Base-by-base conservation (phyloP, 92 coral and sea anemone species). In the Pocillopora meandrina region DNA sequence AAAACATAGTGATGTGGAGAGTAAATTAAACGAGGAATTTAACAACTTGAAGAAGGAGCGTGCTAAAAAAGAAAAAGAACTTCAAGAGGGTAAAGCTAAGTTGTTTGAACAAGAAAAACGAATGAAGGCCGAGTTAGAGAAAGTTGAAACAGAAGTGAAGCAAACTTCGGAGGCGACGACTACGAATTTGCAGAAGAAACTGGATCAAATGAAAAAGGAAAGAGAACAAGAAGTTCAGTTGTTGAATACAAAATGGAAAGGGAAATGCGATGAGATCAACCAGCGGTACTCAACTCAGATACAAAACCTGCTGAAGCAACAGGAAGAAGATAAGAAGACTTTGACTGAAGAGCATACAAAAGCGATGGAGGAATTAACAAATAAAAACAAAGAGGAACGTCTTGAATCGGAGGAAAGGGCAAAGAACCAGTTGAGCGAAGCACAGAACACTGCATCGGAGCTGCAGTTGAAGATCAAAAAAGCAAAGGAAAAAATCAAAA, bases 401-500 rank as follows among this genome's bases (percentile, higher is more conserved):
- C 65, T 65, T 63, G 95, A 90, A 65, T n/a, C 85, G 20, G 92
- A 93, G 56, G 94, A 89, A 19, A 85, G 70, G 12, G 89, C 94
- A 12, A 86, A 82, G 75, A 67, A 75, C 61, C 81, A 81, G 71
- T 34, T 79, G 31, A 66, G 74, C 78, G 93, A 92, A 49, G 47
- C 86, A 60, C 90, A 94, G 36, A 85, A 73, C 35, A 92, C 67
- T 36, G 19, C 86, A 3, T 68, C 86, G 11, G 98, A 92, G 64
- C 85, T 94, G 81, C 95, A 88, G 31, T 64, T 19, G 55, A 94
- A 94, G 77, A 77, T 94, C 11, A 89, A 90, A 66, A 90, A 87
- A 63, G 93, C 92, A n/a, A 94, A 94, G 61, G 98, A 94, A 75
- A 94, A 82, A 61, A 87, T 92, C 19, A 94, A 90, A 82, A 82